A percentile compares a stretch with the other conserved stretches of the same genome.
phyloP scores from a whole-genome alignment of 1,140 invertebrate genomes.

The Drosophila suzukii region DNA sequence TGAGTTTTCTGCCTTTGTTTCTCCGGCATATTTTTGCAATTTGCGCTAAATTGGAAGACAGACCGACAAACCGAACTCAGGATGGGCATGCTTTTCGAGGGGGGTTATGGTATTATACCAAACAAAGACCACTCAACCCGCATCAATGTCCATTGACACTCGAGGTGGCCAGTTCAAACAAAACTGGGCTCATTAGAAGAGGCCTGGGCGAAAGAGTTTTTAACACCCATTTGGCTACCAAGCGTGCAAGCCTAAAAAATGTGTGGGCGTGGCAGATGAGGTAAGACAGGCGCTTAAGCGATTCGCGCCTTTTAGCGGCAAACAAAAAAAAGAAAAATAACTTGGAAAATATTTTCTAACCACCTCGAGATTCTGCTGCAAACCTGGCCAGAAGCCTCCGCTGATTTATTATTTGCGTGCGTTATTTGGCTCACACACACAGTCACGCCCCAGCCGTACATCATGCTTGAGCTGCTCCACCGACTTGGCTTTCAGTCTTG shows the following conservation, averaged over 20 bases:
- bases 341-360: conserved; percentile 73
- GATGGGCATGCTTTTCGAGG: conserved; percentile 24
- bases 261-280: conserved; percentile 70
- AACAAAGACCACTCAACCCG: conserved; percentile 17
- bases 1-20: conserved; percentile 65
- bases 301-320: conserved; percentile 46
- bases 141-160: conserved; percentile 37
- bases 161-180: conserved; percentile 32
- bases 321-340: conserved; percentile 33
- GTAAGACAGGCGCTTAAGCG: conserved; percentile 26
- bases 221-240: conserved; percentile 4
- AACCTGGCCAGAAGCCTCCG: conserved; percentile 10
- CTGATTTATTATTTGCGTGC: conserved; percentile 78
- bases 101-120: neutral
- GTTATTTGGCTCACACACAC: conserved; percentile 71
- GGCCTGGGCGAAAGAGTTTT: conserved; percentile 5
- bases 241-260: conserved; percentile 50
- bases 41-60: conserved; percentile 58
- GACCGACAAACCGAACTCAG: conserved; percentile 9
- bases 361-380: conserved; percentile 1
- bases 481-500: conserved; percentile 5
- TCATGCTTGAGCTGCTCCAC: conserved; percentile 44
- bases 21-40: conserved; percentile 54
- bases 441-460: conserved; percentile 60
- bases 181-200: conserved; percentile 51